Conservation (phyloP, 2,888 invertebrate genomes). For the Drosophila merina region DNA sequence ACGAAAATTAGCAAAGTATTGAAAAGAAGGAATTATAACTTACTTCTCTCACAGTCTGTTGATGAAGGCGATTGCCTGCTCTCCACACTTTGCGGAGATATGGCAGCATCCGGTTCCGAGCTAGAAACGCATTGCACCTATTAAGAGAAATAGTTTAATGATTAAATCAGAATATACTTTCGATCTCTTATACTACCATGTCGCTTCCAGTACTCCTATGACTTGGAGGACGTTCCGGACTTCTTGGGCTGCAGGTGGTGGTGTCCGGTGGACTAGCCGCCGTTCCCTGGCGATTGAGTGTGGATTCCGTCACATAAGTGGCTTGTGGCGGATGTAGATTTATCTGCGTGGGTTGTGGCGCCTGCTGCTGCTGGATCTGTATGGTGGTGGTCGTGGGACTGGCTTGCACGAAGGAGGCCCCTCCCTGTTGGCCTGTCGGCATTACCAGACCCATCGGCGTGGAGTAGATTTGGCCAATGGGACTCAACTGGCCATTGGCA, state of each 20-base stretch:
- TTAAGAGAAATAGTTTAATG: constrained; percentile 59
- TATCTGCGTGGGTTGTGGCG: constrained; percentile 61
- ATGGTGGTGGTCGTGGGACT: constrained; percentile 89
- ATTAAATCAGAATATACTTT: fast-evolving
- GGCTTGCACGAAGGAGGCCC: constrained; percentile 92
- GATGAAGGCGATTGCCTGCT: constrained; percentile 83
- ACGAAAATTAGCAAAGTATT: background rate
- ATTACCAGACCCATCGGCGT: constrained; percentile 83
- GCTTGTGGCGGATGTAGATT: constrained; percentile 73
- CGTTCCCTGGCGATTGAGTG: constrained; percentile 69
- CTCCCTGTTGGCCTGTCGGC: constrained; percentile 80
- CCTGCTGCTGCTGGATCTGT: constrained; percentile 86
- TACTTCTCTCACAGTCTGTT: constrained; percentile 83
- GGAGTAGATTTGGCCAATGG: constrained; percentile 85
- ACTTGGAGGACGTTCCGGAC: constrained; percentile 85
- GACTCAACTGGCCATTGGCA: constrained; percentile 91
- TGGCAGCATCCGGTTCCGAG: constrained; percentile 90
- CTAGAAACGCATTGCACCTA: constrained; percentile 95
- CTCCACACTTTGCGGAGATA: constrained; percentile 83
- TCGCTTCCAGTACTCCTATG: constrained; percentile 84
- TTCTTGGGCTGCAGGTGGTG: constrained; percentile 92
- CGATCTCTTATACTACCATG: constrained; percentile 74
- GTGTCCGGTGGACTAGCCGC: constrained; percentile 92
- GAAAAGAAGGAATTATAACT: constrained; percentile 29
- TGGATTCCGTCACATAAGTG: constrained; percentile 59